These are phyloP conservation scores for Eonycteris spelaea DNA, from an alignment of 2,113 vertebrate species.

Conservation along the genomic window DNA sequence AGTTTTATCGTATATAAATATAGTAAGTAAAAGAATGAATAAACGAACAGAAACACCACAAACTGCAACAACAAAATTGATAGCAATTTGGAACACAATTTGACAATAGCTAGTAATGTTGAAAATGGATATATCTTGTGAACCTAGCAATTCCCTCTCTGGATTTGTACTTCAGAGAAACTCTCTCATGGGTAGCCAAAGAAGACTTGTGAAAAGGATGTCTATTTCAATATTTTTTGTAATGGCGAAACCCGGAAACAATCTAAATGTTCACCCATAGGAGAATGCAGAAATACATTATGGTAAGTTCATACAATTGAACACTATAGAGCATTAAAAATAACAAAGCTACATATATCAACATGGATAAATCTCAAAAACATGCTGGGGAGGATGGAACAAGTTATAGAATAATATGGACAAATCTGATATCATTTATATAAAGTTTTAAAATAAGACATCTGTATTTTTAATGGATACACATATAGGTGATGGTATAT, in stretches of 20 bases:
- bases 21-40: neutral
- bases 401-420: neutral
- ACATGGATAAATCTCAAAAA: neutral
- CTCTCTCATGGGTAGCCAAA: neutral
- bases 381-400: neutral
- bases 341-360: neutral
- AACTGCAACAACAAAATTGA: neutral
- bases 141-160: neutral
- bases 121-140: neutral
- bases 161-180: neutral
- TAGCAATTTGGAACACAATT: neutral
- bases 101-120: neutral
- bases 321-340: neutral
- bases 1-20: neutral
- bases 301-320: neutral
- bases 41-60: neutral
- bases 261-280: neutral
- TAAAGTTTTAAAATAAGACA: neutral
- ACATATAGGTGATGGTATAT: neutral
- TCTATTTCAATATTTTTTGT: neutral
- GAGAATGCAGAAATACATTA: neutral
- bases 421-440: neutral
- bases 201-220: neutral
- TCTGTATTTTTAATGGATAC: neutral
- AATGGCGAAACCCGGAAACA: neutral